Percentiles rank a stretch among this genome's conserved stretches.
Conservation (phyloP, 1,140 invertebrate species). For the Trypoxylus dichotomus region DNA sequence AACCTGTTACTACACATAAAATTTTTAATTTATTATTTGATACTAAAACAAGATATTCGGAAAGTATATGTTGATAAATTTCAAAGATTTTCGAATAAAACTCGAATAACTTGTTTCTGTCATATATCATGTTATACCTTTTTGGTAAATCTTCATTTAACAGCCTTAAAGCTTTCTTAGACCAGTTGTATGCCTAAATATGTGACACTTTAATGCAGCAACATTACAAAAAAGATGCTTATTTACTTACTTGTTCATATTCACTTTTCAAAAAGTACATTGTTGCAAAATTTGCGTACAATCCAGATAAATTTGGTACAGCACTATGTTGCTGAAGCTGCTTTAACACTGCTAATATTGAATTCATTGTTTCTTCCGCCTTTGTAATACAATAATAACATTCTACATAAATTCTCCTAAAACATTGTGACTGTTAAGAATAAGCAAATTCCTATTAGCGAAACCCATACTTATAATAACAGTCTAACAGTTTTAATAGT, state of each 20-base stretch:
- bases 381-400: constrained; percentile 28
- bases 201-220: background rate
- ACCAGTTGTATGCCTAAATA: constrained; percentile 65
- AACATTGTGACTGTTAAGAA: constrained; percentile 12
- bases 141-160: constrained; percentile 63
- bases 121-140: constrained; percentile 49
- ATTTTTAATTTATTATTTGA: no score
- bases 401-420: constrained; percentile 28
- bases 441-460: background rate
- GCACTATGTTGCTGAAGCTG: constrained; percentile 54
- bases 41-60: no score
- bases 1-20: no score
- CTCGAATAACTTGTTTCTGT: background rate
- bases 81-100: no score
- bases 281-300: constrained; percentile 78
- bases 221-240: background rate
- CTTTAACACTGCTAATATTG: constrained; percentile 47
- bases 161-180: constrained; percentile 69
- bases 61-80: no score
- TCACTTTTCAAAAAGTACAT: constrained; percentile 80
- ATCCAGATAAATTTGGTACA: constrained; percentile 65
- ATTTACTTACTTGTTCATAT: constrained; percentile 68
- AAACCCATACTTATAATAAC: constrained; percentile 70
- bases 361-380: constrained; percentile 60
- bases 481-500: constrained; percentile 64